Evolutionary conservation across 2,113 vertebrate species (phyloP), one percentile per base, ranked within the genome.

Genomic region (Coptodon rendalli): DNA sequence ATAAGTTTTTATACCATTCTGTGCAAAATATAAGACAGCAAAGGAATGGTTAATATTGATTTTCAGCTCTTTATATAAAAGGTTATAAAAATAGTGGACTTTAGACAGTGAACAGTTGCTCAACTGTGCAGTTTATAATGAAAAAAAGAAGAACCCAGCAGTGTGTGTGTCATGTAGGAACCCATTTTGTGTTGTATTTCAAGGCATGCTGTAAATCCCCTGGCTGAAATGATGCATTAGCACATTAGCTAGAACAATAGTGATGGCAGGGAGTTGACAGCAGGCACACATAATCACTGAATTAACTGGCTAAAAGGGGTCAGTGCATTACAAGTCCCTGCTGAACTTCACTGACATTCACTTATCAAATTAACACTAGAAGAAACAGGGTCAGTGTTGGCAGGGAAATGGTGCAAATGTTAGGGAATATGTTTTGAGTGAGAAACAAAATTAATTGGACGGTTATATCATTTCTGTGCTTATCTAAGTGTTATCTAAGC

Each of bases 221-320:
- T 1, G 10, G 45, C 73, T 85, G 31, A 89, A 89, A 88, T 86
- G 56, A 81, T 40, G 66, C 86, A 91, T 92, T 91, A 93, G 68
- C 85, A 82, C 91, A 89, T 91, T 53, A 82, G 59, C 78, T 53
- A 52, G 59, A 90, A 93, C 87, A 94, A 92, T 48, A 87, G 89
- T 36, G 84, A 88, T n/a, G 3, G 66, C 85, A 54, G 81, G 22
- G 84, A 68, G 79, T 86, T 80, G 84, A 89, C 84, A 82, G 83
- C 87, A 76, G 83, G 52, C 57, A 48, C 86, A 81, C 81, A 80
- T 81, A 59, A 84, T 89, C 73, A 87, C 92, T 94, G 73, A 89
- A 89, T 90, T 91, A 91, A 54, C 76, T 17, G 57, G 57, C 82
- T 86, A 50, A 86, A 81, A 24, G 81, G 80, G 89, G 86, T 89